Base-by-base conservation (phyloP, 2,888 invertebrate genomes). In the Abrostola triplasia region DNA sequence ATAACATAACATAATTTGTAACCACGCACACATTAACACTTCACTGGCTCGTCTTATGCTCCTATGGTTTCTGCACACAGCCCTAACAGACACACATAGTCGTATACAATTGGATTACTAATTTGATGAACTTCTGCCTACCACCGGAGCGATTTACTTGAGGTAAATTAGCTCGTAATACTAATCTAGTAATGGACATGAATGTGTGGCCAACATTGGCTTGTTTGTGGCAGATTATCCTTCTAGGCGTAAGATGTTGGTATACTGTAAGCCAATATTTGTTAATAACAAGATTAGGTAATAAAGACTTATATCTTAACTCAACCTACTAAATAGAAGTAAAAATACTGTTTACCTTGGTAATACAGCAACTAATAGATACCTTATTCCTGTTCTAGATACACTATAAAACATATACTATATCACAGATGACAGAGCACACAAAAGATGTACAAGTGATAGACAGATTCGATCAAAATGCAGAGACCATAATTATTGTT, bases 21-120 rank as follows among this genome's bases (percentile, higher is more conserved):
- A 10, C 40, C 40, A 10, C 38, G 24, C n/a, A 53, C 48, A 40
- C 56, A 49, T 49, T 57, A 40, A 57, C 49, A 49, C 38, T 35
- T 49, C 40, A 36, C 57, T 40, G 48, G 10, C 12, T 49, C 35
- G 36, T 47, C 35, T 57, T 36, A 41, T 56, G 56, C 24, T 36
- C 35, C 36, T 24, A 24, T 56, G 47, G 49, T 49, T 36, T 10
- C 40, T 41, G 57, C n/a, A 40, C 49, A 35, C 38, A 24, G 56
- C 2, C 9, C 11, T 38, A 4, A 2, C 24, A 24, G 24, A 9
- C 24, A 47, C 44, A 47, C 44, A 47, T 11, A n/a, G 37, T 6
- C 44, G 12, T 55, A 36, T 44, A 55, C 44, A 10, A 36, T 36
- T 13, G 10, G 12, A 47, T 37, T 44, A 36, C 36, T 54, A 44